Evolutionary conservation across 2,797 vertebrate genomes (phyloP), one percentile per base, ranked within the genome.

Genomic region (Macropus fuliginosus): DNA sequence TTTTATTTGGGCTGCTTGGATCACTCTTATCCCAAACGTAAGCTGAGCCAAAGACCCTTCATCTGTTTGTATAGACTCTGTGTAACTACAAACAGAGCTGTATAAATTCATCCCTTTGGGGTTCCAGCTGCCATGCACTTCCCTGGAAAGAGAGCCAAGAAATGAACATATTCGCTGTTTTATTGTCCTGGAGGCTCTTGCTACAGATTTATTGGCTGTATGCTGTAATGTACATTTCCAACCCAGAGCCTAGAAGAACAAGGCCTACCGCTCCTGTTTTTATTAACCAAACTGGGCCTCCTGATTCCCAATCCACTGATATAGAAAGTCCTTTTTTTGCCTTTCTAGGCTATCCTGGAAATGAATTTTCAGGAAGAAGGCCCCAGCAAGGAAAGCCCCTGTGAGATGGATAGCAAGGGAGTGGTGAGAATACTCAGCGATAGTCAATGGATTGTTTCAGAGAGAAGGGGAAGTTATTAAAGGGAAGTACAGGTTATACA

Each of bases 21-120:
- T 98, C 59, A 97, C 93, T 97, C 94, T 94, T 74, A 95, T 98
- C 50, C 91, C 95, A 97, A 50, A 90, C 95, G 92, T 91, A 52
- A 95, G 96, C 97, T 97, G 94, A 98, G 97, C 98, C 95, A 98
- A 95, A 87, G 91, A 97, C 91, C 54, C 95, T 97, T 98, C 95
- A 98, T 97, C 50, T 95, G 95, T 97, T 98, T 98, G 50, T 97
- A 95, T 90, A 97, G 95, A 98, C 93, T 91, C 16, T 97, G 74
- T 95, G 31, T 96, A 98, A 95, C 94, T 98, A 95, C 92, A 97
- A 97, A 95, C 90, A 98, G 90, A 97, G 81, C 89, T 96, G 92
- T 95, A 97, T n/a, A 98, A 97, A 94, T 93, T 96, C 29, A 52
- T 94, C 1, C 1, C 57, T 87, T 94, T 92, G 55, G 96, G 97